Base-by-base conservation (phyloP, 2,888 invertebrate genomes). In the Rhagonycha lutea region DNA sequence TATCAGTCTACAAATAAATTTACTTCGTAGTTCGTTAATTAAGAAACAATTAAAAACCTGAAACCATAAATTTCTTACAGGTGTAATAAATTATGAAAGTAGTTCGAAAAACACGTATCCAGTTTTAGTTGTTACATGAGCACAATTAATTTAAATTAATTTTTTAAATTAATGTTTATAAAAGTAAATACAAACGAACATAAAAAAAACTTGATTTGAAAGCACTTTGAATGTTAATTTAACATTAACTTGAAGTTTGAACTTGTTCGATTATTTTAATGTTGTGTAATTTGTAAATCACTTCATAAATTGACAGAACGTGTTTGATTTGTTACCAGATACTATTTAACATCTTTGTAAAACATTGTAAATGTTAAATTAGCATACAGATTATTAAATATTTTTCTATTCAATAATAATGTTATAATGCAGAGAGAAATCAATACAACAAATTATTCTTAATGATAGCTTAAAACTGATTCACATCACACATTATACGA, bases 321-420 rank as follows among this genome's bases (percentile, higher is more conserved):
- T 47, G 47, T n/a, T 47, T 47, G 47, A 47, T 47, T 47, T 47
- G 47, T 47, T 47, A 47, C 47, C n/a, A 47, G 47, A 47, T 47
- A 47, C 7, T n/a, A 47, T 47, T 47, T 47, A 47, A 47, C 47
- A 47, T 47, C 47, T 47, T 47, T n/a, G 47, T 47, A 47, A 47
- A n/a, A 47, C 47, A 47, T 47, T 47, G 7, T 47, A n/a, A 32
- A n/a, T n/a, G 47, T n/a, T n/a, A 47, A 47, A 47, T 47, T 47
- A 47, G n/a, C 47, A 47, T 47, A 47, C 47, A 60, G 11, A 68
- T 69, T 47, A 69, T 69, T 69, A 47, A 69, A 60, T 69, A 32
- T 23, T 32, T 47, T n/a, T 32, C 32, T 60, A 69, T 32, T 69
- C 47, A 18, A 47, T 14, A n/a, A 69, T n/a, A 14, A 26, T 28